phyloP scores from a whole-genome alignment of 2,113 vertebrate genomes.

The Hemiscyllium ocellatum region DNA sequence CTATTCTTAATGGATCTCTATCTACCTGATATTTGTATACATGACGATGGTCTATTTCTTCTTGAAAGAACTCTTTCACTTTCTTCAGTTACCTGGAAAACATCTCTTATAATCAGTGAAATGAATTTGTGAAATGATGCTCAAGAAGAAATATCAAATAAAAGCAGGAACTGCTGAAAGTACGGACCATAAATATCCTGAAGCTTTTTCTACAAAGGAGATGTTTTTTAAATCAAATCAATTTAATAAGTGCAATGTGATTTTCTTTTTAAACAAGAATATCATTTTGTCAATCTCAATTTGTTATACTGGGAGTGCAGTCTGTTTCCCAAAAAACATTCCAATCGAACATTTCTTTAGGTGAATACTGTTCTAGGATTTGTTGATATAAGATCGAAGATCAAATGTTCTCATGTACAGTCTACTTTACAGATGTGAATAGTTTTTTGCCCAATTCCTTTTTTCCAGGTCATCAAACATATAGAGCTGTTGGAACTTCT shows the following conservation, averaged over 20 bases:
- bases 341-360: not conserved
- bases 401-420: not conserved
- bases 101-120: not conserved
- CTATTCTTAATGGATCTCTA: not conserved
- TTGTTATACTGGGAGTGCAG: not conserved
- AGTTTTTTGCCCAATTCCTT: not conserved
- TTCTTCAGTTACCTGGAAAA: not conserved
- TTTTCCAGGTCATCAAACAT: not conserved
- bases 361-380: not conserved
- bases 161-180: not conserved
- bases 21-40: not conserved
- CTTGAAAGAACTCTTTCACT: not conserved
- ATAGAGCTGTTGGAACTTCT: not conserved
- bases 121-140: not conserved
- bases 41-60: not conserved
- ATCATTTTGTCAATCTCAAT: not conserved
- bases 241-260: not conserved
- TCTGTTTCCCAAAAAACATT: not conserved
- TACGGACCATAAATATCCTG: not conserved
- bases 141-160: not conserved
- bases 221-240: not conserved
- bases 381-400: not conserved
- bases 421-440: too few relatives aligned
- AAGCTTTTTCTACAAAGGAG: not conserved
- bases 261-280: not conserved